Evolutionary conservation across 2,113 vertebrate species (phyloP).

Genomic region (Tauraco erythrolophus): DNA sequence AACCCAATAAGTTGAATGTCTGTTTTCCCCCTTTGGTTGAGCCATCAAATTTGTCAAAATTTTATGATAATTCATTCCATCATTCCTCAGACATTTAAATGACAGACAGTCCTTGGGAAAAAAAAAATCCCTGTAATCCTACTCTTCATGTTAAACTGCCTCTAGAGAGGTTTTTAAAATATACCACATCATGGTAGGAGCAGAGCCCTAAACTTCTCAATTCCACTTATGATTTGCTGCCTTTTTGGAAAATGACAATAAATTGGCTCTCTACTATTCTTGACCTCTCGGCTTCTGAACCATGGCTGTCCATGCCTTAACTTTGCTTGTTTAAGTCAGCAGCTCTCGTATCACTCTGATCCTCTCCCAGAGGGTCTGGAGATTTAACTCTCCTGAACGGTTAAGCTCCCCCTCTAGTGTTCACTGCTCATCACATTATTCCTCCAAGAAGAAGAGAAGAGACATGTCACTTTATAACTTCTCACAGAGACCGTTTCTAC

Average conservation of each 20-base stretch:
- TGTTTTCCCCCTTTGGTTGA: conserved; percentile 77
- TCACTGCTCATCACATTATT: conserved; percentile 83
- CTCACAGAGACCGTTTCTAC: not conserved
- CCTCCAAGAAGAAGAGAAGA: conserved; percentile 57
- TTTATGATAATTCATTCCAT: conserved; percentile 95
- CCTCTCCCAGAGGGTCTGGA: conserved; percentile 69
- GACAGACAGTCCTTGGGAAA: conserved; percentile 78
- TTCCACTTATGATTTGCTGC: conserved; percentile 77
- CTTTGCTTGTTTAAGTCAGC: conserved; percentile 80
- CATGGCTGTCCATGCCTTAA: conserved; percentile 80
- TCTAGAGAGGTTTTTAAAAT: conserved; percentile 88
- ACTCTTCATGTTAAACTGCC: conserved; percentile 88
- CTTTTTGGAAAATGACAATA: conserved; percentile 77
- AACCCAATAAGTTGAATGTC: conserved; percentile 81
- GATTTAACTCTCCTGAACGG: conserved; percentile 80
- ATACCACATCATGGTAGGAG: conserved; percentile 80
- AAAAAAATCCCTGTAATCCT: conserved; percentile 83
- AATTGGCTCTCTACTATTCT: conserved; percentile 81
- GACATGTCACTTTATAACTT: conserved; percentile 40
- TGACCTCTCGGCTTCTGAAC: conserved; percentile 89
- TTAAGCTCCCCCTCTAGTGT: conserved; percentile 99
- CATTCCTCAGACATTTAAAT: conserved; percentile 93
- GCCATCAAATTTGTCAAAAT: conserved; percentile 94
- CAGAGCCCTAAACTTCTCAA: conserved; percentile 81
- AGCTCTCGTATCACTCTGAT: conserved; percentile 73